Base-by-base conservation (phyloP, 23 tunicate species). In the Aplidium turbinatum region DNA sequence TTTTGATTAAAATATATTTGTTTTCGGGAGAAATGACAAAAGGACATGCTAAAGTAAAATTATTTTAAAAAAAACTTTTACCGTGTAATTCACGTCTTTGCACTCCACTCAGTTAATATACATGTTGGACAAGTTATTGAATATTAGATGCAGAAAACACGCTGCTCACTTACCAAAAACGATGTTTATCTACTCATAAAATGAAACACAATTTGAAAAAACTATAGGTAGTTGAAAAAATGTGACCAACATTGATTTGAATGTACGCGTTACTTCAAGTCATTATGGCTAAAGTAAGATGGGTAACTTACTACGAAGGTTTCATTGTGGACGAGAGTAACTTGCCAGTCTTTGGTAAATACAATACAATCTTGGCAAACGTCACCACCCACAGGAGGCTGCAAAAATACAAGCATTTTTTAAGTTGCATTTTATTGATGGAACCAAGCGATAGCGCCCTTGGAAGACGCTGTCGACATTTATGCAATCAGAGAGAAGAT, bases 311-410 rank as follows among this genome's bases (percentile, higher is more conserved):
- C 96, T 46, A 88, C 76, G 7, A 76, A 45, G 3, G 96, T 75
- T 61, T 88, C 39, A 83, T 88, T 88, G 83, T 81, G 81, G 50
- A 56, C 47, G 33, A 88, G 76, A 35, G 69, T 80, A 1, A 24
- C 40, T 34, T 88, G 96, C 96, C 96, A 88, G 57, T 88, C 96
- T 35, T 72, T 25, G 61, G 77, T 57, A 66, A 88, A 88, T 0
- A 87, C 87, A 2, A 63, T 60, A 42, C 96, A 88, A 40, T 88
- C 87, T 21, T 71, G 66, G 58, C 96, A 88, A 18, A 88, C 58
- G 55, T 88, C 79, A 18, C 87, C 96, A 1, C 40, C 68, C 0
- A 31, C 22, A 21, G 79, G 72, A 9, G 67, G 78, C 74, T 58
- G 71, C 19, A 57, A 47, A 53, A 73, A 55, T 55, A 55, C 6